These are phyloP conservation scores for Cephalopterus ornatus DNA, from an alignment of 2,113 vertebrate genomes.

Conservation along the genomic window DNA sequence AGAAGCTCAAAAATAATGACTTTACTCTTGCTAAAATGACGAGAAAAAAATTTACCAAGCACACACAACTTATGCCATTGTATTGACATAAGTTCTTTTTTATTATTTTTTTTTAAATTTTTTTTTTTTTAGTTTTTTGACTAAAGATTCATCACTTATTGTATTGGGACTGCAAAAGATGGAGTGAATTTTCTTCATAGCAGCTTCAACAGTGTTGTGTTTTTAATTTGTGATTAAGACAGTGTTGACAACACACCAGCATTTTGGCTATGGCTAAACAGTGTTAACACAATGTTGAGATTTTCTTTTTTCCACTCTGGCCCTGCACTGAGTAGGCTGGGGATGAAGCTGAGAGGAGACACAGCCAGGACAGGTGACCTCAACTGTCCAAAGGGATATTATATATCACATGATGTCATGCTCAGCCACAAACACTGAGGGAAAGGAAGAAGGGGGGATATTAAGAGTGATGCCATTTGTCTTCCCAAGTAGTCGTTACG, in stretches of 20 bases:
- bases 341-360: neutral
- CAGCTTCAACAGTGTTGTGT: neutral
- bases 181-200: neutral
- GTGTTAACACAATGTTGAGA: neutral
- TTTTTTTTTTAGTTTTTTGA: neutral
- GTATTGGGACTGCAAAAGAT: neutral
- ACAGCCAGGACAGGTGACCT: neutral
- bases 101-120: too few species aligned
- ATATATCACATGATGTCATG: neutral
- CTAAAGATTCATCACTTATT: neutral
- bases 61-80: neutral
- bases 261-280: neutral
- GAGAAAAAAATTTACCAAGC: neutral
- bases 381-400: neutral
- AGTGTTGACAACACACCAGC: rapidly evolving
- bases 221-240: neutral
- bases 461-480: neutral
- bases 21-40: neutral
- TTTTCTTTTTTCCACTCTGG: neutral
- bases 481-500: neutral
- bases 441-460: rapidly evolving
- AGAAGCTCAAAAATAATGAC: neutral
- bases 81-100: rapidly evolving
- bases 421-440: neutral
- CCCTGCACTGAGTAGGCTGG: neutral